Conservation (phyloP, 2,888 invertebrate species). For the Apoderus coryli region DNA sequence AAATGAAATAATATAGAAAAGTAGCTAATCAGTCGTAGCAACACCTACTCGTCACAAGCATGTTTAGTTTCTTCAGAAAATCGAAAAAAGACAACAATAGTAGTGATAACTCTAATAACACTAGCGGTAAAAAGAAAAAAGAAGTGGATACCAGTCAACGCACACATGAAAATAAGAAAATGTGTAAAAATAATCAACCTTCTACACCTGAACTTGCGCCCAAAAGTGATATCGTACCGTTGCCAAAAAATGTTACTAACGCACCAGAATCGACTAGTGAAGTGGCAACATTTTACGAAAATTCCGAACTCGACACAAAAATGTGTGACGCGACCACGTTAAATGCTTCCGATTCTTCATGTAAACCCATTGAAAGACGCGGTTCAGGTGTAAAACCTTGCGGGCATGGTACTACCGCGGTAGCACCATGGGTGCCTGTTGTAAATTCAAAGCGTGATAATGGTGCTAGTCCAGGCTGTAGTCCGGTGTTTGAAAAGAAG, state of each 20-base stretch:
- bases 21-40: too few relatives aligned
- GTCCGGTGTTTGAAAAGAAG: slow-evolving; percentile 27
- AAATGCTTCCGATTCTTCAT: slow-evolving; percentile 15
- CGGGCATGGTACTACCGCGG: slow-evolving; percentile 30
- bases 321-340: slow-evolving; percentile 19
- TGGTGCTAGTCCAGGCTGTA: slow-evolving; percentile 26
- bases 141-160: slow-evolving; percentile 14
- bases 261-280: slow-evolving; percentile 20
- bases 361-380: background rate
- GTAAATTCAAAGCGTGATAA: slow-evolving; percentile 19
- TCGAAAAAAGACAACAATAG: slow-evolving; percentile 24
- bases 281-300: slow-evolving; percentile 2
- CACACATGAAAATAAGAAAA: slow-evolving; percentile 20
- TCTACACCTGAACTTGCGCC: slow-evolving; percentile 22
- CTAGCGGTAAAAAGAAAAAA: slow-evolving; percentile 6
- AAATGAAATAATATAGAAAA: too few relatives aligned
- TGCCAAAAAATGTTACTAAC: slow-evolving; percentile 25
- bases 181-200: slow-evolving; percentile 28
- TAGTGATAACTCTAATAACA: slow-evolving; percentile 7
- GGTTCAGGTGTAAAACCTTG: slow-evolving; percentile 28
- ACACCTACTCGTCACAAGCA: too few relatives aligned
- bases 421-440: slow-evolving; percentile 25
- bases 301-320: too few relatives aligned
- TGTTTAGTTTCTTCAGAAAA: slow-evolving; percentile 29
- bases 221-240: slow-evolving; percentile 19